Evolutionary conservation across 1,140 invertebrate genomes (phyloP).

Genomic region (Panagrolaimus sp.): DNA sequence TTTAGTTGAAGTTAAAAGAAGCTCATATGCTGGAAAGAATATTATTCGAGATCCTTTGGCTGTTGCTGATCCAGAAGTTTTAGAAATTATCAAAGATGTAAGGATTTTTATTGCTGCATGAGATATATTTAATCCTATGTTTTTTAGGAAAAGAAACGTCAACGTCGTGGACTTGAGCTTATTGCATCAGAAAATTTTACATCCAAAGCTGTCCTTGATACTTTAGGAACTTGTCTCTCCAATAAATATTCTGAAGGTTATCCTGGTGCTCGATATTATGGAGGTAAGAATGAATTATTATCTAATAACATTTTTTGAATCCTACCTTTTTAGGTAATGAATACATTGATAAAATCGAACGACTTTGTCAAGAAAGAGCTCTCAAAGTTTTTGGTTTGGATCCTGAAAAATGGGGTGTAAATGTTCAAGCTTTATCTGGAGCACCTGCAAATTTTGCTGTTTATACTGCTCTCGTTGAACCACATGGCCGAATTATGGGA

Average conservation of each 20-base stretch:
- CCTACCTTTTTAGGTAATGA: constrained; percentile 69
- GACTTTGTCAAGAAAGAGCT: constrained; percentile 77
- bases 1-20: constrained; percentile 28
- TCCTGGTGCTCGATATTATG: constrained; percentile 66
- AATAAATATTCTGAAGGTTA: constrained; percentile 98
- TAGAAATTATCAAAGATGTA: constrained; percentile 41
- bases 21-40: constrained; percentile 29
- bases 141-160: constrained; percentile 77
- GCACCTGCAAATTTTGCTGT: constrained; percentile 94
- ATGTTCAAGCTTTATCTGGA: constrained; percentile 94
- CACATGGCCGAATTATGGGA: constrained; percentile 92
- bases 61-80: constrained; percentile 44
- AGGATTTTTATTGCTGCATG: constrained; percentile 14
- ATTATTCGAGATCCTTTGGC: constrained; percentile 30
- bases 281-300: not conserved
- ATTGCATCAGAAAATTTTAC: constrained; percentile 97
- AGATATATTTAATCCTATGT: constrained; percentile 16
- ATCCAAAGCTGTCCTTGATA: constrained; percentile 80
- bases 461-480: constrained; percentile 68
- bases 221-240: constrained; percentile 81
- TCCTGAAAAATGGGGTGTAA: constrained; percentile 86
- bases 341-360: constrained; percentile 87
- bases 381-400: constrained; percentile 78
- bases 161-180: constrained; percentile 80
- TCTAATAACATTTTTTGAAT: constrained; percentile 67